Base-by-base conservation (phyloP, 2,113 vertebrate species). In the Burhinus oedicnemus region DNA sequence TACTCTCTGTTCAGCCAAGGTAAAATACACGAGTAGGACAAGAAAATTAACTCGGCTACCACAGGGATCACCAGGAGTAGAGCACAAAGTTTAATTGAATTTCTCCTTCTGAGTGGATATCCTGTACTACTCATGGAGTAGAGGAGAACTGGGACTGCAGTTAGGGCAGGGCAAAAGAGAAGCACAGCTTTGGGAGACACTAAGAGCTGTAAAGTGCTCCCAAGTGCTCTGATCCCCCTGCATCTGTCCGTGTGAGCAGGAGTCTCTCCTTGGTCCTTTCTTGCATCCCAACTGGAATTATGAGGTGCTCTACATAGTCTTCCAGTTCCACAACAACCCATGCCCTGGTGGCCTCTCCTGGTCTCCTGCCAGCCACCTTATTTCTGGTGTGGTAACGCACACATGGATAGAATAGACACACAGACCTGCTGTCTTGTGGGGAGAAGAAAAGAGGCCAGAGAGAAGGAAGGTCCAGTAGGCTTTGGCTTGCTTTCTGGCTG, bases 321-420 rank as follows among this genome's bases (percentile, higher is more conserved):
- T 47, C 36, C 54, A 70, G 62, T 68, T n/a, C 47, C 38, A 12
- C 11, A 66, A 44, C 16, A 27, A 23, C 8, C 52, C 6, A 0
- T 23, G 17, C 11, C 32, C 36, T 55, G 22, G 15, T 15, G 36
- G 45, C n/a, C 5, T 36, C 61, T 71, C 23, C 15, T 1, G 0
- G 42, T 58, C 29, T 71, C 38, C 29, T 32, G 17, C 29, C n/a
- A 80, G 32, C 9, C 38, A 6, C 19, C 8, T 51, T 20, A 20
- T 60, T 57, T 69, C 25, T 52, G 52, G 12, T 38, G 61, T 25
- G 26, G 55, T 55, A 20, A 32, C 0, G 0, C 1, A 1, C 2
- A 1, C 3, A 1, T 23, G 68, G 29, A 15, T n/a, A 8, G 52
- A 55, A 32, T 0, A 80, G 38, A 25, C 23, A 27, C 34, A 1